Conservation (phyloP, 2,888 invertebrate species). For the Machimus rusticus region DNA sequence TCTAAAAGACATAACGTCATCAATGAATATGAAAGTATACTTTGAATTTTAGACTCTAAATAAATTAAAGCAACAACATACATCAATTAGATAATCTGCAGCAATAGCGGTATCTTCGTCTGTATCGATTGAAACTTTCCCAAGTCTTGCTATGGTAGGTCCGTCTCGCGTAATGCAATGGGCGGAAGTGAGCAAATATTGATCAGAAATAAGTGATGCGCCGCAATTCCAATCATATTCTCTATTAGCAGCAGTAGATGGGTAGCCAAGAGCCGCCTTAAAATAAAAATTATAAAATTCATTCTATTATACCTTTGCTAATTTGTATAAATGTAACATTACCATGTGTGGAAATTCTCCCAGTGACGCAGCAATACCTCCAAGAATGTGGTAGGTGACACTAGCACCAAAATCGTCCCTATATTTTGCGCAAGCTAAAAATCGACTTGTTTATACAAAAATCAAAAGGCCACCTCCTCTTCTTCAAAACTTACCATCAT, state of each 20-base stretch:
- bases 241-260: not conserved
- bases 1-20: no score
- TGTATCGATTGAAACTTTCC: slow-evolving; percentile 38
- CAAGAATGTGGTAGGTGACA: slow-evolving; percentile 53
- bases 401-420: slow-evolving; percentile 7
- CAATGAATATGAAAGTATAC: no score
- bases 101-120: not conserved
- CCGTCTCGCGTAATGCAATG: slow-evolving; percentile 45
- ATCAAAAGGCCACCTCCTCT: not conserved
- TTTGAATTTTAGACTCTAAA: not conserved
- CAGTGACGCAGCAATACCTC: slow-evolving; percentile 52
- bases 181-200: slow-evolving; percentile 45
- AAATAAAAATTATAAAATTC: not conserved
- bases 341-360: slow-evolving; percentile 55
- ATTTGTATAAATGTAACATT: no score
- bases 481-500: not conserved
- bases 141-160: slow-evolving; percentile 43
- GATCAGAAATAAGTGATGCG: slow-evolving; percentile 46
- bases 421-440: slow-evolving; percentile 31
- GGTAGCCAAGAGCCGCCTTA: slow-evolving; percentile 44
- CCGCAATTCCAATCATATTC: slow-evolving; percentile 41
- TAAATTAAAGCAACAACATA: not conserved
- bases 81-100: slow-evolving; percentile 35
- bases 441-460: not conserved
- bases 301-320: not conserved